A percentile compares a stretch with the other conserved stretches of the same genome.
phyloP scores from a whole-genome alignment of 2,888 invertebrate genomes.

The Drosophila helvetica region DNA sequence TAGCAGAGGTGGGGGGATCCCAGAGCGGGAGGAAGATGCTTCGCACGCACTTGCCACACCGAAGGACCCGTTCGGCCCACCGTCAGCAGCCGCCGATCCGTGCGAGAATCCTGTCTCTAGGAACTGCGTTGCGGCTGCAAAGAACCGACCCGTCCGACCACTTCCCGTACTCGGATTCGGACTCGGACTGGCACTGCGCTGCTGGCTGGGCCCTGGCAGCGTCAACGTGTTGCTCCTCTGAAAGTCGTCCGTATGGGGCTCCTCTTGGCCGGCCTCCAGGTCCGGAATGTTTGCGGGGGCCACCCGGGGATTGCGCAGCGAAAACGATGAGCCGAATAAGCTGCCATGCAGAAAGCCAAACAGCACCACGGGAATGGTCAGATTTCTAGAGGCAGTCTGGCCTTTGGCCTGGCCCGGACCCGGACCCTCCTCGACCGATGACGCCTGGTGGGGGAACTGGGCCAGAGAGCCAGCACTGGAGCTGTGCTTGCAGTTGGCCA shows the following conservation, averaged over 20 bases:
- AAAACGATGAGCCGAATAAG: conserved; percentile 75
- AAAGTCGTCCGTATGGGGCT: conserved; percentile 13
- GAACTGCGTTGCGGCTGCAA: conserved; percentile 72
- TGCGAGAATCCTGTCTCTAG: conserved; percentile 63
- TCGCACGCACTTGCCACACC: conserved; percentile 70
- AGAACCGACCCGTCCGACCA: conserved; percentile 71
- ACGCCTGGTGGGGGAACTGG: conserved; percentile 38
- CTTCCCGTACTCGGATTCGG: conserved; percentile 40
- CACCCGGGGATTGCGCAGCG: conserved; percentile 61
- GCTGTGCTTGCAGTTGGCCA: conserved; percentile 55
- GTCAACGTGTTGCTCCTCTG: conserved; percentile 24
- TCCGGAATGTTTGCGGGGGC: conserved; percentile 51
- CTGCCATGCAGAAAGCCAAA: conserved; percentile 84
- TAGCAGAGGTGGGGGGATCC: conserved; percentile 7
- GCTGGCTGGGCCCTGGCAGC: conserved; percentile 18
- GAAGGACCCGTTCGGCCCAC: conserved; percentile 18
- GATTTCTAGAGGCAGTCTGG: conserved; percentile 43
- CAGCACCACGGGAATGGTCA: conserved; percentile 84
- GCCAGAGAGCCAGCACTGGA: conserved; percentile 63
- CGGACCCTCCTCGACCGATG: conserved; percentile 10
- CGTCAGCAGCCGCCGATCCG: not conserved
- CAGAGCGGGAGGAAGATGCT: conserved; percentile 8
- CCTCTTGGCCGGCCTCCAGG: conserved; percentile 61
- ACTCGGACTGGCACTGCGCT: conserved; percentile 30
- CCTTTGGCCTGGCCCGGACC: too few species aligned